A percentile compares a stretch with the other conserved stretches of the same genome.
phyloP scores from a whole-genome alignment of 2,797 vertebrate species.

The Fundulus diaphanus region DNA sequence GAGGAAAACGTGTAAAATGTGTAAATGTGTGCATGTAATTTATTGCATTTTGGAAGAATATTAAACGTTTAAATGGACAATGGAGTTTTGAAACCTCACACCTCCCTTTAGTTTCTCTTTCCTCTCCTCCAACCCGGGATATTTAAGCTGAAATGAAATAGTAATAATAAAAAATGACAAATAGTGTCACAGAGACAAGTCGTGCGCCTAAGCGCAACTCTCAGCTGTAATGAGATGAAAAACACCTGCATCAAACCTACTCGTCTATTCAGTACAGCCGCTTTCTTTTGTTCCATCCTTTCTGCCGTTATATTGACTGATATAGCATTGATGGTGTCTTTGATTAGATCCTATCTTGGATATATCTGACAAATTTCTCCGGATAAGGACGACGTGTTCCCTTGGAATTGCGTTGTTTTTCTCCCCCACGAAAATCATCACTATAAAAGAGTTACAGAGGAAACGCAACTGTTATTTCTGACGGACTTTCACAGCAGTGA shows the following conservation, averaged over 20 bases:
- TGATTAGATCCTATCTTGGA: not conserved
- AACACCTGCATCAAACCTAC: not conserved
- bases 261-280: not conserved
- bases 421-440: not conserved
- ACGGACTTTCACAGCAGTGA: not conserved
- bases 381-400: not conserved
- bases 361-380: not conserved
- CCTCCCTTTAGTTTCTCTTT: constrained; percentile 80
- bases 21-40: constrained; percentile 99
- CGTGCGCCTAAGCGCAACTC: constrained; percentile 14
- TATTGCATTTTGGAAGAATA: constrained; percentile 98
- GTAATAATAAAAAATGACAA: constrained; percentile 50
- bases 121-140: constrained; percentile 34
- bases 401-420: not conserved
- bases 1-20: constrained; percentile 90
- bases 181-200: constrained; percentile 18
- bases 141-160: constrained; percentile 35
- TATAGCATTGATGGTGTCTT: not conserved
- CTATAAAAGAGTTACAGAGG: not conserved
- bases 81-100: constrained; percentile 89
- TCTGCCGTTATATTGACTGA: not conserved
- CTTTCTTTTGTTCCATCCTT: not conserved
- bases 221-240: not conserved
- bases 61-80: constrained; percentile 92
- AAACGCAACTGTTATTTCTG: not conserved